Evolutionary conservation across 2,797 vertebrate species (phyloP).

Genomic region (Limnodromus scolopaceus): DNA sequence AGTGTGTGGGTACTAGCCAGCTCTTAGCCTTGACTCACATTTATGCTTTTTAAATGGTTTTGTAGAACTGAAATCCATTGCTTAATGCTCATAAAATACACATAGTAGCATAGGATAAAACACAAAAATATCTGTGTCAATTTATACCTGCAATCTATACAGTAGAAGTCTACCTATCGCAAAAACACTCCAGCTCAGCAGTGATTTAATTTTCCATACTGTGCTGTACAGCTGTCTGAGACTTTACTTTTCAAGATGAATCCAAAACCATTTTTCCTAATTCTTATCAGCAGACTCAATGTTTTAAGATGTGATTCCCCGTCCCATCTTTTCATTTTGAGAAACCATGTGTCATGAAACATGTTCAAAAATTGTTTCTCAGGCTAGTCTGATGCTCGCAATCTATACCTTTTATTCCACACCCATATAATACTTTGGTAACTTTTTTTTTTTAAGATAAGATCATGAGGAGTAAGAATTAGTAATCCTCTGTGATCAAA

Average conservation of each 20-base stretch:
- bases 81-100: neutral
- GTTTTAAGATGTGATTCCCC: neutral
- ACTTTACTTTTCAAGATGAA: neutral
- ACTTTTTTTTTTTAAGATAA: neutral
- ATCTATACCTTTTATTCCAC: neutral
- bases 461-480: neutral
- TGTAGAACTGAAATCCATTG: neutral
- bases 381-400: neutral
- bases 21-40: neutral
- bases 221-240: neutral
- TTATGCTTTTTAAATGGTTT: neutral
- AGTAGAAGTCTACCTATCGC: neutral
- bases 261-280: neutral
- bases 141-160: neutral
- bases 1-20: neutral
- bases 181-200: neutral
- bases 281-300: neutral
- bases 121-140: neutral
- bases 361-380: neutral
- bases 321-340: neutral
- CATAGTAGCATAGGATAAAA: neutral
- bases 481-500: neutral
- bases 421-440: neutral
- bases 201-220: neutral
- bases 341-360: neutral